A percentile compares a stretch with the other conserved stretches of the same genome.
Evolutionary conservation across 2,113 vertebrate genomes (phyloP).

Genomic region (Agelaius tricolor): DNA sequence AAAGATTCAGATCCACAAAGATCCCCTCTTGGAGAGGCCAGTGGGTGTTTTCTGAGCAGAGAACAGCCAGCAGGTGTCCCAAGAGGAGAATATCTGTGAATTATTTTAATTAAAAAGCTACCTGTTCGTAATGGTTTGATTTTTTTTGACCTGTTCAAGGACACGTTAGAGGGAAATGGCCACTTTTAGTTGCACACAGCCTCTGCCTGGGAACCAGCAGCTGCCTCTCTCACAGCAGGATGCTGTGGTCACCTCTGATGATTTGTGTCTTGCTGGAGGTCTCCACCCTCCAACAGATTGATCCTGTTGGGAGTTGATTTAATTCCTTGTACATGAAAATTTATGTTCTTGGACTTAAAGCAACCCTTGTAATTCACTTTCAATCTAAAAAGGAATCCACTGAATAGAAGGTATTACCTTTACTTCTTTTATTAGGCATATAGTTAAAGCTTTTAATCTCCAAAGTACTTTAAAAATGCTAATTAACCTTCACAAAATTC

Average conservation of each 20-base stretch:
- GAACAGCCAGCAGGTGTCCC: not conserved
- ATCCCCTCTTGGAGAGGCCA: not conserved
- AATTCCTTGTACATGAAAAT: slow-evolving; percentile 43
- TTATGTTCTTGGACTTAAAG: slow-evolving; percentile 46
- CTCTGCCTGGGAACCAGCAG: not conserved
- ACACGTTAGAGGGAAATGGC: not conserved
- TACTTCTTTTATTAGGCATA: slow-evolving; percentile 56
- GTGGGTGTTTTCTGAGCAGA: not conserved
- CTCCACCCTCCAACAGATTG: not conserved
- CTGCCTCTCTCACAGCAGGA: not conserved
- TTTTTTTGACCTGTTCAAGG: not conserved
- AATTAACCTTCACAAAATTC: slow-evolving; percentile 67
- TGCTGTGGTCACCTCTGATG: not conserved
- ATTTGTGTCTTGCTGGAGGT: slow-evolving; percentile 25
- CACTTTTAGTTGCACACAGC: not conserved
- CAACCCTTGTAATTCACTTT: slow-evolving; percentile 35
- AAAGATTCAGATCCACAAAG: not conserved
- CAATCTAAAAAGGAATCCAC: not conserved
- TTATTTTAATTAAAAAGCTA: slow-evolving; percentile 5
- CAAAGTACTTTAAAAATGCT: slow-evolving; percentile 64
- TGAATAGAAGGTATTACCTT: slow-evolving; percentile 41
- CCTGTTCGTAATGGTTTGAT: not conserved
- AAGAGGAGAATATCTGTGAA: not conserved
- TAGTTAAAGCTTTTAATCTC: slow-evolving; percentile 62
- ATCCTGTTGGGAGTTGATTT: slow-evolving; percentile 15